Percentiles rank a stretch among this genome's conserved stretches.
Evolutionary conservation across 2,797 vertebrate genomes (phyloP).

Genomic region (Nasua narica): DNA sequence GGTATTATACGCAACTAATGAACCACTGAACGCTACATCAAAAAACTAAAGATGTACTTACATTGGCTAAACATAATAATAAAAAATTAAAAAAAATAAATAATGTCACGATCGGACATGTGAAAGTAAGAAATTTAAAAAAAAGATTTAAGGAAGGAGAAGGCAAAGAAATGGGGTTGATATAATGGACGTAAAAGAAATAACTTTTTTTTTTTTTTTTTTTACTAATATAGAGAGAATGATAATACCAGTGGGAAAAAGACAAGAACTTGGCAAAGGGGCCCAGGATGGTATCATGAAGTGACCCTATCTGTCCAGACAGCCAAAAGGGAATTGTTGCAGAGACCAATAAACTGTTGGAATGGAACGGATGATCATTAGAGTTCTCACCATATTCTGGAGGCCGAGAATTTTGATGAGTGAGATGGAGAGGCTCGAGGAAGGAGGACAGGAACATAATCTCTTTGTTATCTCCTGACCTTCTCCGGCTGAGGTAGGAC

Average conservation of each 20-base stretch:
- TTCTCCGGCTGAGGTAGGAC: too few relatives aligned
- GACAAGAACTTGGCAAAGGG: neutral
- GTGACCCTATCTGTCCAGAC: neutral
- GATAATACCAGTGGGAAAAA: neutral
- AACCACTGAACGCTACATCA: neutral
- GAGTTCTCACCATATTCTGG: neutral
- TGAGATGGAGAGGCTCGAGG: neutral
- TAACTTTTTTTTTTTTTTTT: neutral
- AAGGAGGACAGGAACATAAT: neutral
- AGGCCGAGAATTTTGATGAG: neutral
- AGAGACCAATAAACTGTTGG: neutral
- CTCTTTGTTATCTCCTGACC: neutral
- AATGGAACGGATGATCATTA: neutral
- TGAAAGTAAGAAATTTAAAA: neutral
- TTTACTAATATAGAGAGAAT: neutral
- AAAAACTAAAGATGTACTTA: neutral
- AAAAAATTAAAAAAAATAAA: neutral
- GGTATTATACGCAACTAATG: neutral
- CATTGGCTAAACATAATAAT: neutral
- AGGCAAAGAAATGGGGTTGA: neutral
- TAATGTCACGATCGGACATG: neutral
- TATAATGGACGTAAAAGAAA: neutral
- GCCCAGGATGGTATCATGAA: neutral
- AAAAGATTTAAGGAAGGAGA: neutral
- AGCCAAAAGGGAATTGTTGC: neutral